Conservation (phyloP, 2,797 vertebrate species). For the Enteromius unitaeniatus region DNA sequence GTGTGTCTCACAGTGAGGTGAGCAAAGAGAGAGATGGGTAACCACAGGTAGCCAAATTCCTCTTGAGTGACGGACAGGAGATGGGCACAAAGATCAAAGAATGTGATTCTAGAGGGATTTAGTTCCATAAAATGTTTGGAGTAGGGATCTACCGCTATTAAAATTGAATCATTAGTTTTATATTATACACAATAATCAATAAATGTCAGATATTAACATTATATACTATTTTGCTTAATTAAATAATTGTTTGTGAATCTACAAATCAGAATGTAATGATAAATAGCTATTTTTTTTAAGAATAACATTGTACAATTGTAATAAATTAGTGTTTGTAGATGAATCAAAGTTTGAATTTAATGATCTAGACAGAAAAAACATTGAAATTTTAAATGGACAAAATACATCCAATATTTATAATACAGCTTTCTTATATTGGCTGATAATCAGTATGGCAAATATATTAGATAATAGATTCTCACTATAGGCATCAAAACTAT, state of each 20-base stretch:
- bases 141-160: neutral
- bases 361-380: neutral
- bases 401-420: neutral
- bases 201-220: neutral
- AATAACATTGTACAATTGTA: neutral
- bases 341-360: neutral
- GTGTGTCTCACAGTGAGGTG: slow-evolving; percentile 38
- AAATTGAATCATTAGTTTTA: neutral
- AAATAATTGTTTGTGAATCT: neutral
- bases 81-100: slow-evolving; percentile 37
- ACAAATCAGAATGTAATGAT: neutral
- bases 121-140: slow-evolving; percentile 26
- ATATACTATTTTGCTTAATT: neutral
- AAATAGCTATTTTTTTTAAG: neutral
- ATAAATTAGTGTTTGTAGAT: neutral
- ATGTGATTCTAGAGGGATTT: slow-evolving; percentile 28
- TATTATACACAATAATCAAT: neutral
- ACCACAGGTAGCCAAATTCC: slow-evolving; percentile 55
- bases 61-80: slow-evolving; percentile 38
- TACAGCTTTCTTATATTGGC: neutral
- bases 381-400: neutral
- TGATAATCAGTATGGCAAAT: neutral
- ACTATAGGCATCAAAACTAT: no score
- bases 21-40: slow-evolving; percentile 45
- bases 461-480: no score